phyloP scores from a whole-genome alignment of 2,797 vertebrate species.

The Enteromius radiatus region DNA sequence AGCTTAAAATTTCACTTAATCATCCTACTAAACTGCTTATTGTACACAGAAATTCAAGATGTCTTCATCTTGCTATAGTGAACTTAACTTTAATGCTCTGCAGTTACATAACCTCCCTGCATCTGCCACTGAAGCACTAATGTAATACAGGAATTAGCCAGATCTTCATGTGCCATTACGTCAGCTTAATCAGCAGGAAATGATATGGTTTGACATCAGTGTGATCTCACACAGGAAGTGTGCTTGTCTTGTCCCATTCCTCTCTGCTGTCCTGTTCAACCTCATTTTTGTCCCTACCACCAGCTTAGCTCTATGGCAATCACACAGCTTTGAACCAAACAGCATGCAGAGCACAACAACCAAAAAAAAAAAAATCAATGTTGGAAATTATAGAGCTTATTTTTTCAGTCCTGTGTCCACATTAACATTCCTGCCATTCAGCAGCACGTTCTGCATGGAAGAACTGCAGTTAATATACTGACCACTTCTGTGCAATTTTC shows the following conservation, averaged over 20 bases:
- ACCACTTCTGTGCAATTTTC: slow-evolving; percentile 16
- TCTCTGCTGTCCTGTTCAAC: slow-evolving; percentile 25
- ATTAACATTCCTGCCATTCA: slow-evolving; percentile 11
- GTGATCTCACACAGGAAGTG: slow-evolving; percentile 51
- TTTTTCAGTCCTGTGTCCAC: background rate
- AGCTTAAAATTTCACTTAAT: slow-evolving; percentile 6
- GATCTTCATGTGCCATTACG: slow-evolving; percentile 42
- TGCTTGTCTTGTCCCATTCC: slow-evolving; percentile 20
- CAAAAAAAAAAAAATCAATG: background rate
- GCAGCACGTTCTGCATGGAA: slow-evolving; percentile 8
- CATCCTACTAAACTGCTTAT: background rate
- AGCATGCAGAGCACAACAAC: background rate
- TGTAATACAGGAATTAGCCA: slow-evolving; percentile 53
- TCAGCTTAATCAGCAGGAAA: slow-evolving; percentile 45
- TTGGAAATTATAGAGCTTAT: background rate
- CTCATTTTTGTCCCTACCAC: slow-evolving; percentile 1
- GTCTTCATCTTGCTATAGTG: slow-evolving; percentile 3
- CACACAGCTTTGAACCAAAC: slow-evolving; percentile 29
- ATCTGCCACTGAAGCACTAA: slow-evolving; percentile 37
- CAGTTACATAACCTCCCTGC: slow-evolving; percentile 42
- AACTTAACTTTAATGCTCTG: slow-evolving; percentile 11
- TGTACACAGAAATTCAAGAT: background rate
- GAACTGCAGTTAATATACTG: slow-evolving; percentile 20
- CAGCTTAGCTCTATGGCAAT: slow-evolving; percentile 25
- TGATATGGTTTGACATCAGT: slow-evolving; percentile 57